Percentiles rank a stretch among this genome's conserved stretches.
These are phyloP conservation scores for Leptinotarsa lineolata DNA, from an alignment of 1,140 invertebrate genomes.

Conservation along the genomic window DNA sequence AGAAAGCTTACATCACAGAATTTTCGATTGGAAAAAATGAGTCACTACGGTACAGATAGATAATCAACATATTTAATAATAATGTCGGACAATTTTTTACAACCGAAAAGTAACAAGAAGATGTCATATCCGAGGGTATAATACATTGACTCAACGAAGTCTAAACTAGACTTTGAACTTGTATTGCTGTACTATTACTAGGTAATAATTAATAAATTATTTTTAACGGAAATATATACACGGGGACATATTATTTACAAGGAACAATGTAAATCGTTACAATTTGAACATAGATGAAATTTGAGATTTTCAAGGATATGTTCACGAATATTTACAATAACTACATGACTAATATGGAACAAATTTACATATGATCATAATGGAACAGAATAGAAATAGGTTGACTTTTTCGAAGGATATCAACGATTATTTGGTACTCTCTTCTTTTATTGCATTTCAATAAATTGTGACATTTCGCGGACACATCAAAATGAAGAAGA, in stretches of 20 bases:
- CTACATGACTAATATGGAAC: not conserved
- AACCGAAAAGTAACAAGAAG: not conserved
- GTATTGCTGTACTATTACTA: slow-evolving; percentile 40
- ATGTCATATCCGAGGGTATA: not conserved
- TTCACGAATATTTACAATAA: slow-evolving; percentile 19
- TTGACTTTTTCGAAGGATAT: too few relatives aligned
- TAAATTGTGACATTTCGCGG: too few relatives aligned
- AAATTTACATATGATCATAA: not conserved
- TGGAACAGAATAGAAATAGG: not conserved
- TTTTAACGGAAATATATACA: slow-evolving; percentile 35
- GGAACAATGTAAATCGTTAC: slow-evolving; percentile 8
- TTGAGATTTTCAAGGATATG: not conserved
- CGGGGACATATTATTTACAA: slow-evolving; percentile 32
- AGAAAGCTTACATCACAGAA: too few relatives aligned
- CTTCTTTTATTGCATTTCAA: too few relatives aligned
- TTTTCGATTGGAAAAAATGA: too few relatives aligned
- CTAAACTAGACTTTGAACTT: slow-evolving; percentile 42
- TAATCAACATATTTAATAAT: not conserved
- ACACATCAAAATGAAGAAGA: too few relatives aligned
- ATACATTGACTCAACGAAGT: slow-evolving; percentile 5
- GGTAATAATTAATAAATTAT: slow-evolving; percentile 32
- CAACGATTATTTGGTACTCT: too few relatives aligned
- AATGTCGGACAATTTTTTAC: not conserved
- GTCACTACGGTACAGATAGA: too few relatives aligned
- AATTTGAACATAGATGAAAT: not conserved